Percentiles rank a stretch among this genome's conserved stretches.
These are phyloP conservation scores for Garra rufa DNA, from an alignment of 2,113 vertebrate species.

Conservation along the genomic window DNA sequence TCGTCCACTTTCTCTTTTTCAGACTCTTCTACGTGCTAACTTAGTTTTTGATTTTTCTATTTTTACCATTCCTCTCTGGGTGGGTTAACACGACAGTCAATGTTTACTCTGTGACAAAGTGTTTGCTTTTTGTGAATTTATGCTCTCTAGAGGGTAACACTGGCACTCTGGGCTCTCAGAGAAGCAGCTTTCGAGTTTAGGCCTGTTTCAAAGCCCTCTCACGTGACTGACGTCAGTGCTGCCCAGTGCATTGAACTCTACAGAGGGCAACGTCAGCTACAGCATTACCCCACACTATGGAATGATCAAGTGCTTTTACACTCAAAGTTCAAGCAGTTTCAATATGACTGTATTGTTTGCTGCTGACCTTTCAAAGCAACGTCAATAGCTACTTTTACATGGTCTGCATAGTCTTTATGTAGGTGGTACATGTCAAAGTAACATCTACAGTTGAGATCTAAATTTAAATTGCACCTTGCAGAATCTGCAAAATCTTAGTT, in stretches of 20 bases:
- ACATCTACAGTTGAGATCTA: too few species aligned
- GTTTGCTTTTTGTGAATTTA: background rate
- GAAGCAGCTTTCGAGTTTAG: background rate
- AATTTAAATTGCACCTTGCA: too few species aligned
- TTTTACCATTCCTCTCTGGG: background rate
- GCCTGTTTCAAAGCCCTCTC: background rate
- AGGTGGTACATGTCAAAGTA: too few species aligned
- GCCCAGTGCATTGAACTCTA: background rate
- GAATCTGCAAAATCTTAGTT: too few species aligned
- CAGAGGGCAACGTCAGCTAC: background rate
- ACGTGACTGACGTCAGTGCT: background rate
- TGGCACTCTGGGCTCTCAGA: too few species aligned
- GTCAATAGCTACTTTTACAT: too few species aligned
- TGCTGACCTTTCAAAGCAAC: too few species aligned
- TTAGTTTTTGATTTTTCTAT: background rate
- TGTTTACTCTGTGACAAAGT: slow-evolving; percentile 3
- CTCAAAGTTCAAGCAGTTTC: background rate
- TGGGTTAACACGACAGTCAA: too few species aligned
- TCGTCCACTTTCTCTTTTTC: too few species aligned
- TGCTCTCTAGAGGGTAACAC: background rate
- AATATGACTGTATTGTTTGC: background rate
- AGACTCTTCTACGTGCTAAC: background rate
- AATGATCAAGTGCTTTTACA: background rate
- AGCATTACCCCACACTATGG: background rate
- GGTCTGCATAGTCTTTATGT: too few species aligned